These are phyloP conservation scores for Lasius fuliginosus DNA, from an alignment of 2,888 invertebrate species.

Conservation along the genomic window DNA sequence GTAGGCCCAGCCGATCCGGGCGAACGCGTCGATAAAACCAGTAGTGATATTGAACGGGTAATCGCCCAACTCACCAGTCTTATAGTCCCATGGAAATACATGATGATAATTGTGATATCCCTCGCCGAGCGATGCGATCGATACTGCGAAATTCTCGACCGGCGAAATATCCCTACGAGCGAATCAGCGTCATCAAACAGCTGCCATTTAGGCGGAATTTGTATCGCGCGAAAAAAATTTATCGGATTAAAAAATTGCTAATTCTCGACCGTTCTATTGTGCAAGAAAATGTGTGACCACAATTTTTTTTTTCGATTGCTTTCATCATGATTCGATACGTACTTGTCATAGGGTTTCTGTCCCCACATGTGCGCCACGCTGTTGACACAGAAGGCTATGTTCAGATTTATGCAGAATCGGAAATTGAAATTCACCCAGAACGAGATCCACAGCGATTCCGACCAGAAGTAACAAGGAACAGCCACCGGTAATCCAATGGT, in stretches of 20 bases:
- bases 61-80: conserved; percentile 89
- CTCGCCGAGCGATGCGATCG: conserved; percentile 92
- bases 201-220: background rate
- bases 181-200: background rate
- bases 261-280: background rate
- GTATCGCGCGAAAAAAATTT: background rate
- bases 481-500: conserved; percentile 90
- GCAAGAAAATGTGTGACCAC: background rate
- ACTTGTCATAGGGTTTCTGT: conserved; percentile 96
- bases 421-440: conserved; percentile 95
- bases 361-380: conserved; percentile 98
- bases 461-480: conserved; percentile 94
- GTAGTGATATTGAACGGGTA: conserved; percentile 92
- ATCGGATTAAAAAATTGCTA: background rate
- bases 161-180: conserved; percentile 90
- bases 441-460: conserved; percentile 92
- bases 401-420: conserved; percentile 94
- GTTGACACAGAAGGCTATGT: conserved; percentile 98
- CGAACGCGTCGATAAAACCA: conserved; percentile 93
- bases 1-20: conserved; percentile 93
- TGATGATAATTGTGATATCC: conserved; percentile 96
- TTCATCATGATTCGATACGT: conserved; percentile 54
- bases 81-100: conserved; percentile 89
- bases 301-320: background rate
- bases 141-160: conserved; percentile 91